Conservation (phyloP, 2,797 vertebrate species). For the Sebastes trivittatus region DNA sequence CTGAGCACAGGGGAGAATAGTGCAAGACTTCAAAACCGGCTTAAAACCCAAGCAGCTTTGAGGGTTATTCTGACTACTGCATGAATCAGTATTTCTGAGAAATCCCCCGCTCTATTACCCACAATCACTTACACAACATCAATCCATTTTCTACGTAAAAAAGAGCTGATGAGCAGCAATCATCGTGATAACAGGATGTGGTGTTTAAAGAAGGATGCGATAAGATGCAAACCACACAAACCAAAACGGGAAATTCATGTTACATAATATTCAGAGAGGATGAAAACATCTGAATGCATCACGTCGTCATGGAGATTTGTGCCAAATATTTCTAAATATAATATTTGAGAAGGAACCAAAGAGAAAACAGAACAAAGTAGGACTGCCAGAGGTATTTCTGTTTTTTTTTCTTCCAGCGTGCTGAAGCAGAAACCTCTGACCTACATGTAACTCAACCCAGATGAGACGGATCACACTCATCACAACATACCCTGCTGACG, state of each 20-base stretch:
- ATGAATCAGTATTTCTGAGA: conserved; percentile 22
- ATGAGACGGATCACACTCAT: neutral
- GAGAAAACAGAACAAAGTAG: neutral
- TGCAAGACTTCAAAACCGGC: conserved; percentile 1
- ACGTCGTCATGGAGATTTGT: neutral
- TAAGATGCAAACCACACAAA: neutral
- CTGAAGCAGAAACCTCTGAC: neutral
- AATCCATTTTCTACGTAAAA: neutral
- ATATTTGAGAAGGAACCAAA: neutral
- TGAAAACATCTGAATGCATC: neutral
- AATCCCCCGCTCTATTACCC: neutral
- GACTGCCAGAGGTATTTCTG: neutral
- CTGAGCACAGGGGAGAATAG: neutral
- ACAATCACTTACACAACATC: neutral
- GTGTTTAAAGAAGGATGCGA: neutral
- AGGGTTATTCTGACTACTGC: neutral
- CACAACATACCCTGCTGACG: neutral
- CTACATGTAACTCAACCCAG: conserved; percentile 1
- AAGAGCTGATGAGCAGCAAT: neutral
- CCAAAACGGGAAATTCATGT: neutral
- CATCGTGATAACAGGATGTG: conserved; percentile 27
- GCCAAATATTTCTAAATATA: neutral
- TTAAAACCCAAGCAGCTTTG: neutral
- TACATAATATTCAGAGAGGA: neutral
- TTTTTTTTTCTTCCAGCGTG: neutral